These are phyloP conservation scores for Sebastes nivosus DNA, from an alignment of 2,797 vertebrate genomes.

Conservation along the genomic window DNA sequence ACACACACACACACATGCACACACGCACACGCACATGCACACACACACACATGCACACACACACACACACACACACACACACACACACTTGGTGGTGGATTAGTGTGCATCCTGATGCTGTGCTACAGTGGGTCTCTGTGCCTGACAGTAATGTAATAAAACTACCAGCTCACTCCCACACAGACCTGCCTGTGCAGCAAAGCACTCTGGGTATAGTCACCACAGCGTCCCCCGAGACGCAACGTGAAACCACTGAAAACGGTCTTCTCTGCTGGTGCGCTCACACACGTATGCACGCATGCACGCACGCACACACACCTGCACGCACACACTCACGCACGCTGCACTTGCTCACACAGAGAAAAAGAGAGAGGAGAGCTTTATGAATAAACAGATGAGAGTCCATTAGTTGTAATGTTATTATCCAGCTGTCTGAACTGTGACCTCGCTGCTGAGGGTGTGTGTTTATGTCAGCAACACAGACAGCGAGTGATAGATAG, in stretches of 20 bases:
- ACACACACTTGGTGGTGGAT: slow-evolving; percentile 21
- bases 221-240: slow-evolving; percentile 72
- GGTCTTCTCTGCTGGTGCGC: slow-evolving; percentile 5
- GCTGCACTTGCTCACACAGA: slow-evolving; percentile 37
- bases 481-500: slow-evolving; percentile 40
- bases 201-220: slow-evolving; percentile 74
- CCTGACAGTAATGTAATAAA: slow-evolving; percentile 75
- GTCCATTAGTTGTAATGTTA: slow-evolving; percentile 73
- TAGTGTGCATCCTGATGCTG: slow-evolving; percentile 44
- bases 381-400: slow-evolving; percentile 76
- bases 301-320: slow-evolving; percentile 17
- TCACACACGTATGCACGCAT: neutral
- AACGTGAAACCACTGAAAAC: slow-evolving; percentile 67
- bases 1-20: neutral
- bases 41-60: slow-evolving; percentile 8
- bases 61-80: slow-evolving; percentile 7
- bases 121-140: slow-evolving; percentile 67
- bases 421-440: slow-evolving; percentile 70
- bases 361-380: slow-evolving; percentile 49
- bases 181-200: slow-evolving; percentile 74
- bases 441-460: slow-evolving; percentile 55
- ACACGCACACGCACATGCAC: neutral
- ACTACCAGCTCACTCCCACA: slow-evolving; percentile 65
- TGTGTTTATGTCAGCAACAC: slow-evolving; percentile 47
- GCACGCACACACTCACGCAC: slow-evolving; percentile 8